Percentiles rank a stretch among this genome's conserved stretches.
phyloP scores from a whole-genome alignment of 1,140 invertebrate species.

The Zaprionus nigranus region DNA sequence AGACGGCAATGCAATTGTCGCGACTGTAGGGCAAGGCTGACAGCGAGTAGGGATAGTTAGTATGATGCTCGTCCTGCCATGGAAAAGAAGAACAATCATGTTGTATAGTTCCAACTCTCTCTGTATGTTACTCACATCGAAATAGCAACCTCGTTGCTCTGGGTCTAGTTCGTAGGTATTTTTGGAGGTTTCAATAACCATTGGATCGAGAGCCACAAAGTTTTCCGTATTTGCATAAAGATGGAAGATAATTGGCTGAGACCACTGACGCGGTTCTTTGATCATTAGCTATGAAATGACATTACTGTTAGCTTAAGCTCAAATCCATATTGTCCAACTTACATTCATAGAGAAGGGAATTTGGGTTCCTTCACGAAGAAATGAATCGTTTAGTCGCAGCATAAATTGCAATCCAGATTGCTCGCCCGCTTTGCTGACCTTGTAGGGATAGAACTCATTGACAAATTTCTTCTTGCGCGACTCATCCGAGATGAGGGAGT shows the following conservation, averaged over 20 bases:
- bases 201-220: conserved; percentile 59
- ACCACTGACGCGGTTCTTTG: conserved; percentile 66
- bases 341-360: conserved; percentile 58
- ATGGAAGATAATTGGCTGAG: conserved; percentile 37
- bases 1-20: conserved; percentile 57
- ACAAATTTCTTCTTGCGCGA: conserved; percentile 64
- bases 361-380: not conserved
- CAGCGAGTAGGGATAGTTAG: conserved; percentile 26
- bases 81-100: not conserved
- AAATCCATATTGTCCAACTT: not conserved
- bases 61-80: conserved; percentile 51
- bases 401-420: conserved; percentile 61
- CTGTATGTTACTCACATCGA: conserved; percentile 45
- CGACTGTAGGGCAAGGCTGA: conserved; percentile 46
- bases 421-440: conserved; percentile 63
- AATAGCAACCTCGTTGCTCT: conserved; percentile 54
- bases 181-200: conserved; percentile 46
- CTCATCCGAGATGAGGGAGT: conserved; percentile 66
- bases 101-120: not conserved
- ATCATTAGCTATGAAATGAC: conserved; percentile 57
- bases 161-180: conserved; percentile 52
- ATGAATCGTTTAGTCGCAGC: conserved; percentile 42
- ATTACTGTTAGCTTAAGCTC: not conserved
- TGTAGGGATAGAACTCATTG: conserved; percentile 64
- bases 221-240: conserved; percentile 64